phyloP scores from a whole-genome alignment of 2,797 vertebrate genomes.

The Trachops cirrhosus region DNA sequence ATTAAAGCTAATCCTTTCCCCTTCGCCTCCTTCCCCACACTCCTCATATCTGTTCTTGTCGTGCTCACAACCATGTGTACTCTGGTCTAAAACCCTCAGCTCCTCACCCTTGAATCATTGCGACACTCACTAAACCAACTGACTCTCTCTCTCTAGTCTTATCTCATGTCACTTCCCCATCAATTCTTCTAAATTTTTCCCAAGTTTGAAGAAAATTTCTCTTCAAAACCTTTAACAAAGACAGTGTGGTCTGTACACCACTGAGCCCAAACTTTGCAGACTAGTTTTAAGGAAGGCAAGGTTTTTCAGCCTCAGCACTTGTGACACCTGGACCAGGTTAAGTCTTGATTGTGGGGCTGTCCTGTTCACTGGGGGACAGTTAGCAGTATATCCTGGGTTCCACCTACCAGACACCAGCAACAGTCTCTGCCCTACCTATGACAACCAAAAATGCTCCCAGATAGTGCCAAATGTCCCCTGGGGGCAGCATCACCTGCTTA shows the following conservation, averaged over 20 bases:
- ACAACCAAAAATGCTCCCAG: no score
- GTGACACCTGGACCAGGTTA: neutral
- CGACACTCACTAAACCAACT: neutral
- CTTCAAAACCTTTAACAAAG: neutral
- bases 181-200: neutral
- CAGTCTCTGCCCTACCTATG: accelerated
- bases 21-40: accelerated
- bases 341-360: neutral
- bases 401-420: no score
- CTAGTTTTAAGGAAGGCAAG: neutral
- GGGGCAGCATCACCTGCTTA: no score
- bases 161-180: neutral
- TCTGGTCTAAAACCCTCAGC: neutral
- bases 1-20: no score
- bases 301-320: no score
- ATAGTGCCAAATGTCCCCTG: neutral
- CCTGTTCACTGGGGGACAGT: neutral
- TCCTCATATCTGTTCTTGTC: neutral
- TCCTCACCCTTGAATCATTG: neutral
- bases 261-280: neutral
- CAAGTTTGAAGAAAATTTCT: neutral
- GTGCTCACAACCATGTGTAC: accelerated
- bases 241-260: accelerated
- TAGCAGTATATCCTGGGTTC: neutral
- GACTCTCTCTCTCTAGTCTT: neutral